Evolutionary conservation across 2,888 invertebrate genomes (phyloP), one percentile per base, ranked within the genome.

Genomic region (Drosophila antonietae): DNA sequence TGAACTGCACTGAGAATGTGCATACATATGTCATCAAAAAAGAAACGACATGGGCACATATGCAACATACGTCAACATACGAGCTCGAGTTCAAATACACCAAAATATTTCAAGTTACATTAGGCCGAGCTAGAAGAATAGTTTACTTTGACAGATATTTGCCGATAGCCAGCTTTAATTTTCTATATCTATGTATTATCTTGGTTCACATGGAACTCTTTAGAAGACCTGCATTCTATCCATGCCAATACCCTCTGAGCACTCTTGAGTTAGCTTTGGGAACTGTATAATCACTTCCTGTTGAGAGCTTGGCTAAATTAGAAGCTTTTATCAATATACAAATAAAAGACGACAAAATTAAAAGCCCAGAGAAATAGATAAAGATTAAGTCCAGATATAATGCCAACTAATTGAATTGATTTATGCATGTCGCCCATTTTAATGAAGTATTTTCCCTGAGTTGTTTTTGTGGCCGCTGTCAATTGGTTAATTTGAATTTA

Each of bases 391-490:
- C 59, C 49, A 62, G 44, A 51, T 61, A 83, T 83, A 83, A 85
- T 83, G 74, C 69, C 83, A 81, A 74, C 83, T 88, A 87, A 87
- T 87, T 87, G 88, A 86, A 77, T 86, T 87, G 88, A 87, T 87
- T 87, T 87, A 87, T 87, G 88, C 84, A 81, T 83, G 83, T 80
- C 80, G 83, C 80, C 75, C 80, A 73, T 83, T 81, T 82, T 75
- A 82, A 81, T 76, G 73, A 82, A 81, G 65, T 75, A 66, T 80
- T 81, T 75, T 67, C 61, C 65, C 46, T 63, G 41, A 52, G 39
- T n/a, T 58, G 68, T 62, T 68, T 52, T 37, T 62, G 61, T 10
- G 39, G 31, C 14, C 57, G 68, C 44, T 51, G 59, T 56, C 44
- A 60, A 72, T 83, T 85, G 86, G 83, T 84, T 87, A 75, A 87